Conservation (phyloP, 92 coral and sea anemone species). For the Bergia sp. region DNA sequence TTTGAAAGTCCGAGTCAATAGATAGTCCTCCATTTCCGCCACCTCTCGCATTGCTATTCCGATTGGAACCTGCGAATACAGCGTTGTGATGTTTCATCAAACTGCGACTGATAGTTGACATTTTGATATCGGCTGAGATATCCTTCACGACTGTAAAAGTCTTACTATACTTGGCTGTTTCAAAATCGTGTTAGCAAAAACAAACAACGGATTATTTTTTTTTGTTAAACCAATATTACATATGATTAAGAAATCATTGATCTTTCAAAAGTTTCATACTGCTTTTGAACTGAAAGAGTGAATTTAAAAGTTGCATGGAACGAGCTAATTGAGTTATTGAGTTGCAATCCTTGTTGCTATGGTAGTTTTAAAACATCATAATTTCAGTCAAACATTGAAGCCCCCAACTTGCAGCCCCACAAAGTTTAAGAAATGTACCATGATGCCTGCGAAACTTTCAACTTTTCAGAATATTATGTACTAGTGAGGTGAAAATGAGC, state of each 20-base stretch:
- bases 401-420: not conserved
- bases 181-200: no score
- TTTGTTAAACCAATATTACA: no score
- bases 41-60: no score
- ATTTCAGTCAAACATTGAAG: not conserved
- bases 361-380: not conserved
- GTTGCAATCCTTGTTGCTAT: not conserved
- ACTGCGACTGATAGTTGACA: slow-evolving; percentile 17
- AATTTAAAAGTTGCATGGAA: no score
- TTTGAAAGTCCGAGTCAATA: not conserved
- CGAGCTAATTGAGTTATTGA: not conserved
- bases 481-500: no score
- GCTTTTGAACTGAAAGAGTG: not conserved
- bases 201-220: not conserved
- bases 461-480: not conserved
- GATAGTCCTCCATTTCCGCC: not conserved
- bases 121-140: not conserved
- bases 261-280: not conserved
- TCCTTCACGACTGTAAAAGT: not conserved
- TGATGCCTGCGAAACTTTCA: no score
- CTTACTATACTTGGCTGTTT: not conserved
- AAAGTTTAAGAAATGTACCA: no score
- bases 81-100: slow-evolving; percentile 9
- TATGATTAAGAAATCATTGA: not conserved
- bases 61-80: not conserved